Base-by-base conservation (phyloP, 1,140 invertebrate genomes). In the Agrypnia vestita region DNA sequence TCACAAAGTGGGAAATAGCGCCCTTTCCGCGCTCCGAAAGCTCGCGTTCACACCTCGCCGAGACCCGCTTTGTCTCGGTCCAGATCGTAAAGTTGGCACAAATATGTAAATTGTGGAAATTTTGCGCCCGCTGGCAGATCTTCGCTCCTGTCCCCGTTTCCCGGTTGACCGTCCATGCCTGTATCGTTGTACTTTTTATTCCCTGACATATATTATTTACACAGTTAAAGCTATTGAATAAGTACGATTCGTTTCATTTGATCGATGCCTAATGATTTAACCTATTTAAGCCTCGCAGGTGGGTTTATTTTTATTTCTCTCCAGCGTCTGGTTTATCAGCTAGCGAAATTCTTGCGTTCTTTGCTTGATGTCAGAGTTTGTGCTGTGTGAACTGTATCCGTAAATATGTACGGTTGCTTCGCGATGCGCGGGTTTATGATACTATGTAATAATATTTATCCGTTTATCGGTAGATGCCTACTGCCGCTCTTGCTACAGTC, bases 271-370 rank as follows among this genome's bases (percentile, higher is more conserved):
- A 71, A n/a, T 51, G 11, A 51, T 71, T 71, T 71, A 71, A 71
- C 67, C 67, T 51, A 71, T 47, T 71, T 71, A 49, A 71, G 67
- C 67, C 67, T 71, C 67, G 11, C 67, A 71, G 67, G 67, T 71
- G 44, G 67, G 67, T 71, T 49, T 71, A 53, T 71, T 71, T 71
- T 71, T 13, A 71, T 19, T 64, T n/a, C 25, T 44, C 13, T 46
- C 44, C 62, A 10, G 25, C 47, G 25, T 53, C 67, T 71, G 19
- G 47, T 53, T 25, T 71, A 13, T 71, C 67, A 71, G 13, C 67
- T n/a, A 46, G 67, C 67, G 67, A 71, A 35, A 51, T 71, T 46
- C 67, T 44, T 19, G 13, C 25, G 49, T 47, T 25, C 49, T 67
- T 25, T 17, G 15, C 44, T 71, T 71, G 0, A 46, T 71, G 15